Evolutionary conservation across 2,888 invertebrate species (phyloP).

Genomic region (Cosmorhoe ocellata): DNA sequence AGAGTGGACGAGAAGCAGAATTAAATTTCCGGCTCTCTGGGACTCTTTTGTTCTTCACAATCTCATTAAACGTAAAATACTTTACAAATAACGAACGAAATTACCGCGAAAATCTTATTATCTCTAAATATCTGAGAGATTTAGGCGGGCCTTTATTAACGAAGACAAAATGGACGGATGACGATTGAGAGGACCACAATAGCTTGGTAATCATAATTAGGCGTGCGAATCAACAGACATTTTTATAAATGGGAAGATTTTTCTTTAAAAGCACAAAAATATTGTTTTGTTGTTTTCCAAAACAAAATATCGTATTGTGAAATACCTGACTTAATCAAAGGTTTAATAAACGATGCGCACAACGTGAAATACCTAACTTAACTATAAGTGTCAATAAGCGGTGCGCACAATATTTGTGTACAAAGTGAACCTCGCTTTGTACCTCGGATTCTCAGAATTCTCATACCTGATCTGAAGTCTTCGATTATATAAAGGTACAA

Average conservation of each 20-base stretch:
- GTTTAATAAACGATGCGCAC: too few species aligned
- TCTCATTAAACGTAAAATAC: conserved; percentile 64
- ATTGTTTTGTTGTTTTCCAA: too few species aligned
- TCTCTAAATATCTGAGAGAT: conserved; percentile 50
- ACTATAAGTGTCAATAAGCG: too few species aligned
- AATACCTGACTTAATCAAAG: too few species aligned
- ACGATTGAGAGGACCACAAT: conserved; percentile 34
- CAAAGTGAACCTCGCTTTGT: too few species aligned
- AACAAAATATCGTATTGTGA: too few species aligned
- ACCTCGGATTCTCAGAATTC: not conserved
- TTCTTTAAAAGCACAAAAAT: too few species aligned
- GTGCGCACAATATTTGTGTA: too few species aligned
- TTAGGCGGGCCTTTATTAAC: conserved; percentile 47
- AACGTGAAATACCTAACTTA: too few species aligned
- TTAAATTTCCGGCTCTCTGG: conserved; percentile 60
- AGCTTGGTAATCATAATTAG: conserved; percentile 30
- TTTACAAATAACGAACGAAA: conserved; percentile 55
- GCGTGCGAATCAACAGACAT: conserved; percentile 28
- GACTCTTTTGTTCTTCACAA: conserved; percentile 67
- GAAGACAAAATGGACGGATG: conserved; percentile 45
- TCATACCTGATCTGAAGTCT: not conserved
- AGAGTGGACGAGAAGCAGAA: conserved; percentile 53
- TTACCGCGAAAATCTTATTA: conserved; percentile 59
- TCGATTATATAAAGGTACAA: conserved; percentile 18
- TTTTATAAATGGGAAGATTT: not conserved